Conservation (phyloP, 2,888 invertebrate genomes). For the Pristionchus japonicus region DNA sequence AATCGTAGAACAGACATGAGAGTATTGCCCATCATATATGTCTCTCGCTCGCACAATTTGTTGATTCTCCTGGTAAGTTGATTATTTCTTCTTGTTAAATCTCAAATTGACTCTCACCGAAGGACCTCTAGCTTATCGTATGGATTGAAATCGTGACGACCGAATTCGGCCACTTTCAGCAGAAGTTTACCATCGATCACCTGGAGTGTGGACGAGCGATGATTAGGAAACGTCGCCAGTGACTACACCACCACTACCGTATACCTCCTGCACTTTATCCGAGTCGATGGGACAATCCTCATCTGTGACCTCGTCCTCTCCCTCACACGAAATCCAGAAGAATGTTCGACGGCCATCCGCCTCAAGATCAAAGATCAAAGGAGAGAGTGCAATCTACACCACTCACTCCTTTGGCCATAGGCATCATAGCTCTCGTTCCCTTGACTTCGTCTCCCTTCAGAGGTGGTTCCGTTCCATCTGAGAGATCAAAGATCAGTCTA, state of each 20-base stretch:
- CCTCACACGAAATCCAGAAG: constrained; percentile 39
- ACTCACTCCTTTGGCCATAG: constrained; percentile 1
- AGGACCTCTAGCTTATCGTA: constrained; percentile 48
- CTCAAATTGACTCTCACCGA: constrained; percentile 20
- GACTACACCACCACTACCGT: constrained; percentile 15
- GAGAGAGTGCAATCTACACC: neutral
- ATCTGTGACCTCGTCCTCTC: constrained; percentile 53
- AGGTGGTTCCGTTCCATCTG: constrained; percentile 37
- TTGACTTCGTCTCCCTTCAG: constrained; percentile 17
- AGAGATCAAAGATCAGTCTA: constrained; percentile 39
- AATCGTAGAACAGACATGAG: neutral
- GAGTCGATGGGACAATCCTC: constrained; percentile 56
- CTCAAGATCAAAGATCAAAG: constrained; percentile 37
- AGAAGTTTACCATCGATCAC: constrained; percentile 49
- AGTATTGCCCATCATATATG: constrained; percentile 42
- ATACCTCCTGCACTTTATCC: constrained; percentile 30
- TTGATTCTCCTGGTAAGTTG: constrained; percentile 46
- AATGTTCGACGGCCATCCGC: neutral
- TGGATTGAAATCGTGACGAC: constrained; percentile 49
- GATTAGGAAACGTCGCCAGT: neutral
- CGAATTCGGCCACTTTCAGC: constrained; percentile 39
- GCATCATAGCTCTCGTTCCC: neutral
- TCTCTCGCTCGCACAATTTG: constrained; percentile 51
- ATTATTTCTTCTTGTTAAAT: too few relatives aligned
- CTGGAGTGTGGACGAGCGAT: constrained; percentile 24